Percentiles rank a stretch among this genome's conserved stretches.
Conservation (phyloP, 2,797 vertebrate genomes). For the Thamnophis elegans region DNA sequence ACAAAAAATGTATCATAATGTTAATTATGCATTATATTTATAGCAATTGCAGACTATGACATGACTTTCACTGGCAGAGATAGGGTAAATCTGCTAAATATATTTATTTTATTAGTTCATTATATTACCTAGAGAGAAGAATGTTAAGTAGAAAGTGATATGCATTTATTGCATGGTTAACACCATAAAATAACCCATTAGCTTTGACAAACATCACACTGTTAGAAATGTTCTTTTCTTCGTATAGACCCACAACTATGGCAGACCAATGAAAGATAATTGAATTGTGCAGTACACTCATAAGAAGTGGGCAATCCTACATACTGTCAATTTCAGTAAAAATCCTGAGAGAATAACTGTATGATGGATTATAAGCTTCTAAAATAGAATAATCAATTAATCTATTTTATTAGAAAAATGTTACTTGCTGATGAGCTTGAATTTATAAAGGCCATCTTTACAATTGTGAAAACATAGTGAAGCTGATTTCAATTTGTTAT, state of each 20-base stretch:
- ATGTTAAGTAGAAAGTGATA: background rate
- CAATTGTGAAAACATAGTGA: background rate
- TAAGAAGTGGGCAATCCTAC: background rate
- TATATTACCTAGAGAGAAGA: background rate
- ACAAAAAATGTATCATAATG: conserved; percentile 53
- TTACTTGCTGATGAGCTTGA: background rate
- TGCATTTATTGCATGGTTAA: background rate
- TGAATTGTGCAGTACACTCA: background rate
- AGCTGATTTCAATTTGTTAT: background rate
- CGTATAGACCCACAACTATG: background rate
- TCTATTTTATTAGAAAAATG: background rate
- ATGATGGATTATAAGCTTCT: background rate
- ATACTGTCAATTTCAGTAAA: background rate
- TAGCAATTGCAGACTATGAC: conserved; percentile 54
- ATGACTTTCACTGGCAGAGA: background rate
- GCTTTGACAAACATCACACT: background rate
- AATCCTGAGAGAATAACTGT: background rate
- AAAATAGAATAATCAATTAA: background rate
- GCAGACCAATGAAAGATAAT: background rate
- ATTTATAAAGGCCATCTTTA: background rate
- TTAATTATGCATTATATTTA: conserved; percentile 20
- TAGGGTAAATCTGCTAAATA: background rate
- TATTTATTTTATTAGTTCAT: background rate
- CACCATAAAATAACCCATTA: background rate
- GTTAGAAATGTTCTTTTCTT: background rate